Evolutionary conservation across 2,797 vertebrate genomes (phyloP), one percentile per base, ranked within the genome.

Genomic region (Selene dorsalis): DNA sequence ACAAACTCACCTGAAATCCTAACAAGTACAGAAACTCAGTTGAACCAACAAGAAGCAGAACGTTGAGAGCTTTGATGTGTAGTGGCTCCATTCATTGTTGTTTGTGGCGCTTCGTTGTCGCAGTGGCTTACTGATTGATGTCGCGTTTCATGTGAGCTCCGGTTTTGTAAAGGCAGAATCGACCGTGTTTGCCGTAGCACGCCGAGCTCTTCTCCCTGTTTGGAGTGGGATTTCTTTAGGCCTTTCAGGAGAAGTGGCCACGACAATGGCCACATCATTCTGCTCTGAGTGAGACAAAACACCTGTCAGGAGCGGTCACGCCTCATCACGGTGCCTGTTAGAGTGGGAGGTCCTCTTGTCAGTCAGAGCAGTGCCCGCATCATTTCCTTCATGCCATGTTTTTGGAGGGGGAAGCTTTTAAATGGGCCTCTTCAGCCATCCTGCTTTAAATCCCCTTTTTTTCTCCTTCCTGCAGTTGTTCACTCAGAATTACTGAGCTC

Each of bases 271-370:
- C 81, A 71, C 87, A 85, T 88, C 86, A 72, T n/a, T 82, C 76
- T 7, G 70, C 80, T 75, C 68, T 55, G 80, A 89, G 73, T 78
- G 91, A 92, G 92, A 93, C 92, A 91, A 93, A 93, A 91, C 90
- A 91, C 80, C 91, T 89, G 90, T 91, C 90, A 93, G 78, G 79
- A 84, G 78, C 20, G 82, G 90, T 92, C 86, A 93, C 75, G 91
- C 89, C 88, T 90, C 87, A 85, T 91, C 84, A 57, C 56, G 45
- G 73, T 32, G 80, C 79, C 79, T 82, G 78, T 88, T 85, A 53
- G 79, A 90, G 93, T 87, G 87, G 91, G 93, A 89, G 90, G 91
- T 90, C 88, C 82, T 66, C 65, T 70, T 89, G 88, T 88, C 91
- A 90, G 70, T 92, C 86, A 80, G 22, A 26, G 69, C 67, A 7